Percentiles rank a stretch among this genome's conserved stretches.
These are phyloP conservation scores for Allophyes oxyacanthae DNA, from an alignment of 2,888 invertebrate genomes.

Conservation along the genomic window DNA sequence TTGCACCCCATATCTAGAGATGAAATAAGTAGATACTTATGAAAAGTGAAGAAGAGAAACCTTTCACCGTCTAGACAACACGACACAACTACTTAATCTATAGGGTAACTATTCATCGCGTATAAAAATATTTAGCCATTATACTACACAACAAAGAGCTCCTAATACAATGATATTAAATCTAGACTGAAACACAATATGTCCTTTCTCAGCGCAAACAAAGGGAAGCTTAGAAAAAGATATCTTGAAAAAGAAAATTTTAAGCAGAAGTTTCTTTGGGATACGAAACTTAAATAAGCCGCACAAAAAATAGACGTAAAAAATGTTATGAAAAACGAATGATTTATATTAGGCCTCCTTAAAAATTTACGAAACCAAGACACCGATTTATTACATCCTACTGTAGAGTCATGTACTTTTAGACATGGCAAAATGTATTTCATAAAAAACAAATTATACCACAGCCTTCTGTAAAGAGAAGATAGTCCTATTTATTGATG, in stretches of 20 bases:
- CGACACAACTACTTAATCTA: background rate
- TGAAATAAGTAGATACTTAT: no score
- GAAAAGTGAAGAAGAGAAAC: background rate
- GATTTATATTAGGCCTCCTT: slow-evolving; percentile 63
- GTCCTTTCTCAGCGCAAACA: slow-evolving; percentile 31
- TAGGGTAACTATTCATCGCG: background rate
- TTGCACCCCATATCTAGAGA: no score
- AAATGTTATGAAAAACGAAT: slow-evolving; percentile 66
- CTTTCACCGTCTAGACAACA: background rate
- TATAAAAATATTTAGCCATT: background rate
- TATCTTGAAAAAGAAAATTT: slow-evolving; percentile 20
- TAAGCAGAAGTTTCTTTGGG: slow-evolving; percentile 40
- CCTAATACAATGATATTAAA: slow-evolving; percentile 27
- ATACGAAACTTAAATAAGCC: slow-evolving; percentile 58
- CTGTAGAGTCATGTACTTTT: slow-evolving; percentile 16
- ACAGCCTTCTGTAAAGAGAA: no score
- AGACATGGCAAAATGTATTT: slow-evolving; percentile 22
- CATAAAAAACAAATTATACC: no score
- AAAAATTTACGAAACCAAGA: slow-evolving; percentile 66
- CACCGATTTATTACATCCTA: slow-evolving; percentile 63
- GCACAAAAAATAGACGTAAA: slow-evolving; percentile 57
- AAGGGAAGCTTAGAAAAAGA: slow-evolving; percentile 28
- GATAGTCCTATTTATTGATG: no score
- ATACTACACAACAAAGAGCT: slow-evolving; percentile 22
- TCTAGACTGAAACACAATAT: slow-evolving; percentile 35